Evolutionary conservation across 2,797 vertebrate genomes (phyloP).

Genomic region (Loris lydekkerianus): DNA sequence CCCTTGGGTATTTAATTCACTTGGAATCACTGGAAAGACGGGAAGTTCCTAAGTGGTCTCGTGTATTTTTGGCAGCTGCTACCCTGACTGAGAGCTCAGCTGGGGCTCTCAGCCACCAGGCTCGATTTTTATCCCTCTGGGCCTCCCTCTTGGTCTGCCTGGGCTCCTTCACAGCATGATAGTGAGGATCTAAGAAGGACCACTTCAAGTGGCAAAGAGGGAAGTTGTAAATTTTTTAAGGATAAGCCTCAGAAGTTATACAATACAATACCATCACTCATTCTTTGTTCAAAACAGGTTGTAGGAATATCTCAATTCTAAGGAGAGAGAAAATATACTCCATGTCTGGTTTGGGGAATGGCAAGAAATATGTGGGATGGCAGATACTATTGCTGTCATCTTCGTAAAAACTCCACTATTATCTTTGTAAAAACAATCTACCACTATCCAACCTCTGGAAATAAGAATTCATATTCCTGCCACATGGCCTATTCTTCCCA

Average conservation of each 20-base stretch:
- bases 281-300: not conserved
- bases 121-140: not conserved
- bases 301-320: not conserved
- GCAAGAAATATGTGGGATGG: not conserved
- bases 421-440: not conserved
- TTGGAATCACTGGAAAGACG: not conserved
- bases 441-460: not conserved
- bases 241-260: not conserved
- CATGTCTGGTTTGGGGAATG: not conserved
- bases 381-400: not conserved
- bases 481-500: not conserved
- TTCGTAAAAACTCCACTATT: not conserved
- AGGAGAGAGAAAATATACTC: not conserved
- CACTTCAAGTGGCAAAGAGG: not conserved
- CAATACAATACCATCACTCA: not conserved
- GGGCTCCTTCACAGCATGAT: not conserved
- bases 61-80: not conserved
- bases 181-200: not conserved
- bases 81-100: not conserved
- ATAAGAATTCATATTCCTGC: not conserved
- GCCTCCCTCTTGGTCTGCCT: not conserved
- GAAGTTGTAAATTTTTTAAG: not conserved
- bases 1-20: not conserved
- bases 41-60: not conserved
- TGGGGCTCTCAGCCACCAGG: fast-evolving